These are phyloP conservation scores for Zaprionus ornatus DNA, from an alignment of 1,140 invertebrate species.

Conservation along the genomic window DNA sequence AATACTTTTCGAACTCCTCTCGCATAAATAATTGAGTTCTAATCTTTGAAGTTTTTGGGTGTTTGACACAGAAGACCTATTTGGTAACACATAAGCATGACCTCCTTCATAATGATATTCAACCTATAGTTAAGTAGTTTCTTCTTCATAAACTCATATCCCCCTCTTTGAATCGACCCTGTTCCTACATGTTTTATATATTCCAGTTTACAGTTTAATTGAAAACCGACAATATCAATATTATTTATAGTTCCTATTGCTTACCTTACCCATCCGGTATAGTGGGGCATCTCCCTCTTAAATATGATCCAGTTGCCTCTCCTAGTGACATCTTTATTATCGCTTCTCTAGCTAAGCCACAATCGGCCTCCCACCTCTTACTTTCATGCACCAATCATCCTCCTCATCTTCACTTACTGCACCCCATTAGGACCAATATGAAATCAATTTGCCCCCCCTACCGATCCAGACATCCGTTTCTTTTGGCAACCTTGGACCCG, in stretches of 20 bases:
- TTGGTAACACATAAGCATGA: too few species aligned
- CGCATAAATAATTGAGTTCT: too few species aligned
- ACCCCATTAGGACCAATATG: constrained; percentile 41
- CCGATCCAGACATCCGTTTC: constrained; percentile 9
- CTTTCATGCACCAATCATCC: not conserved
- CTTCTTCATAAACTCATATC: too few species aligned
- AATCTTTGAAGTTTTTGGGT: too few species aligned
- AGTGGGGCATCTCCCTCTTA: not conserved
- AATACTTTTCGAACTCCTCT: too few species aligned
- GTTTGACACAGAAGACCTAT: too few species aligned
- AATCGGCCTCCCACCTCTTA: not conserved
- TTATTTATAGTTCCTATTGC: not conserved
- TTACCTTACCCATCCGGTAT: not conserved
- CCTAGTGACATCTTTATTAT: constrained; percentile 2
- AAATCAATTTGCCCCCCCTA: constrained; percentile 61
- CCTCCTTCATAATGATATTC: too few species aligned
- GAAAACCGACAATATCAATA: not conserved
- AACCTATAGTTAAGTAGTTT: too few species aligned
- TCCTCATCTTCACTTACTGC: not conserved
- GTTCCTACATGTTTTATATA: not conserved
- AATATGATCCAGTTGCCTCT: not conserved
- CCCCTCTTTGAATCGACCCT: not conserved
- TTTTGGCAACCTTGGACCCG: constrained; percentile 51
- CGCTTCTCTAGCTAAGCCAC: not conserved
- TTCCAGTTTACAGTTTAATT: not conserved